Evolutionary conservation across 2,797 vertebrate genomes (phyloP), one percentile per base, ranked within the genome.

Genomic region (Bovichtus variegatus): DNA sequence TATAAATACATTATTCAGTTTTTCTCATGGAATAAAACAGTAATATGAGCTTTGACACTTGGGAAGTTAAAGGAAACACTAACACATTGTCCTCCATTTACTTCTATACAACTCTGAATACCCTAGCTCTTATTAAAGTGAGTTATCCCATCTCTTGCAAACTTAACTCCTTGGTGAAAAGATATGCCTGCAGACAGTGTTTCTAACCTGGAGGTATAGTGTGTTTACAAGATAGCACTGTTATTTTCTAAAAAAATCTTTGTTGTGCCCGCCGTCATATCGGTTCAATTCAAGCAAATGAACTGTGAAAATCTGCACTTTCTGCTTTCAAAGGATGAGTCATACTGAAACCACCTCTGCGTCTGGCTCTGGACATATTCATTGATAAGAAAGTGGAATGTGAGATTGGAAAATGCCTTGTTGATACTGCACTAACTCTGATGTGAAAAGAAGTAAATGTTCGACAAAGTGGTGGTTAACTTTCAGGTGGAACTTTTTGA

Each of bases 221-320:
- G 66, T 66, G 76, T 68, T 76, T 40, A n/a, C 31, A 53, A 69
- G 81, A 85, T 80, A 81, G 70, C 43, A 29, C 43, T 53, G 40
- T 71, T 70, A 72, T 78, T 78, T 53, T 60, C 62, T 46, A 31
- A n/a, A 50, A 72, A 78, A 65, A 44, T 57, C 71, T 83, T 85
- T 85, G 54, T 44, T 83, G 55, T 83, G 64, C 38, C 70, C 23
- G 50, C 68, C 16, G 11, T 80, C 46, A 51, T 58, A 57, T 75
- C 63, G 3, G 0, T 72, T 46, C 27, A 25, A 64, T 59, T 34
- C 71, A 73, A 73, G 70, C 53, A 66, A 69, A 73, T 76, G 44
- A 82, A 80, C 68, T 54, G 57, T 83, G 81, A 78, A 76, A 51
- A 76, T 78, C 58, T 80, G 71, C 49, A 67, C 59, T 60, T 75